Conservation (phyloP, 1,140 invertebrate genomes). For the Drosophila asahinai region DNA sequence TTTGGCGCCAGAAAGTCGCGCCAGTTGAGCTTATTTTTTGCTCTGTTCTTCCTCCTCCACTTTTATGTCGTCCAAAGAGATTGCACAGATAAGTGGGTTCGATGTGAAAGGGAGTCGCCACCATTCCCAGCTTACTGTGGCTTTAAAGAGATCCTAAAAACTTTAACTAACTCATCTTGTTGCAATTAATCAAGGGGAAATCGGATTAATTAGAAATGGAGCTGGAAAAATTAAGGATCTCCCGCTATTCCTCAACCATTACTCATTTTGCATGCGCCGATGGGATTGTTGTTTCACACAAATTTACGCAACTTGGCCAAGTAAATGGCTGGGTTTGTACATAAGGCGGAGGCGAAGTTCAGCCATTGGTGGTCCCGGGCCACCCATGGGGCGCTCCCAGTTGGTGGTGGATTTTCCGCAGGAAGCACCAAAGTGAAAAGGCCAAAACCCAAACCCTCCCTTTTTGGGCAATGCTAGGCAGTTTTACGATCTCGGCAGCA, state of each 20-base stretch:
- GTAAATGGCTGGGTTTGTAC: conserved; percentile 58
- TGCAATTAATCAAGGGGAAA: conserved; percentile 51
- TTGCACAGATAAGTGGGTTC: conserved; percentile 41
- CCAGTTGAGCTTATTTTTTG: conserved; percentile 70
- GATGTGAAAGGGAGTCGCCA: neutral
- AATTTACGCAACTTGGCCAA: conserved; percentile 63
- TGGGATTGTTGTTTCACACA: conserved; percentile 8
- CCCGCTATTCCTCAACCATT: conserved; percentile 48
- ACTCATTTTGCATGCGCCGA: conserved; percentile 54
- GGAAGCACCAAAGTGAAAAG: conserved; percentile 34
- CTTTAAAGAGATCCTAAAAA: conserved; percentile 10
- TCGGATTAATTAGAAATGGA: conserved; percentile 57
- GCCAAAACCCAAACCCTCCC: conserved; percentile 41
- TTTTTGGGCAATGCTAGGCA: conserved; percentile 25
- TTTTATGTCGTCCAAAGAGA: conserved; percentile 55
- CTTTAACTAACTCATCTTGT: conserved; percentile 24
- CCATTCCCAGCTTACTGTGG: neutral
- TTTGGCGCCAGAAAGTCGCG: conserved; percentile 81
- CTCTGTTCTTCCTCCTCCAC: conserved; percentile 5
- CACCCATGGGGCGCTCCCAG: conserved; percentile 73
- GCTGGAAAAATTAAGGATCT: conserved; percentile 25
- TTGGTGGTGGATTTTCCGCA: conserved; percentile 74
- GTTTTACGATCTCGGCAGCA: conserved; percentile 55
- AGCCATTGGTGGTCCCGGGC: conserved; percentile 75
- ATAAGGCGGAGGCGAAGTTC: conserved; percentile 65